These are phyloP conservation scores for Leuctra nigra DNA, from an alignment of 2,888 invertebrate genomes.

Conservation along the genomic window DNA sequence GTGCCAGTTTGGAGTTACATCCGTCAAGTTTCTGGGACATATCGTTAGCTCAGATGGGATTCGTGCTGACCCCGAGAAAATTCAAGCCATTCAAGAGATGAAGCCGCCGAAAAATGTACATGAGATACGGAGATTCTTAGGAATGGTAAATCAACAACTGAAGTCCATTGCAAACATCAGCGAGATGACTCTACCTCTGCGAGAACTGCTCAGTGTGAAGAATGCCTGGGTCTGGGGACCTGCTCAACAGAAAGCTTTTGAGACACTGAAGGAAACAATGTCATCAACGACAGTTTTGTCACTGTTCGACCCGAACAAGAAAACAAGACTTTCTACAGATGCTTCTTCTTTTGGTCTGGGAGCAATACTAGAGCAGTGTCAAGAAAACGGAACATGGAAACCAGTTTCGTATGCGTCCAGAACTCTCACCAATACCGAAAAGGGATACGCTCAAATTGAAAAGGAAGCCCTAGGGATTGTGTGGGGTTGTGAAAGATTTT, in stretches of 20 bases:
- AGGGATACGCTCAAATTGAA: conserved; percentile 35
- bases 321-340: conserved; percentile 33
- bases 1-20: not conserved
- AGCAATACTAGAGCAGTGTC: conserved; percentile 33
- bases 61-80: not conserved
- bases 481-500: conserved; percentile 35
- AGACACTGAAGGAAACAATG: conserved; percentile 33
- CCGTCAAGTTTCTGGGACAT: conserved; percentile 5
- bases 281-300: conserved; percentile 33
- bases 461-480: conserved; percentile 36
- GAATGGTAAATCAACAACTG: not conserved
- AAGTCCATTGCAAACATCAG: conserved; percentile 27
- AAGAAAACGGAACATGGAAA: conserved; percentile 29
- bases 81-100: not conserved
- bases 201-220: conserved; percentile 30
- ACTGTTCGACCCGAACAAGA: conserved; percentile 33
- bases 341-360: conserved; percentile 36
- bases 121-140: not conserved
- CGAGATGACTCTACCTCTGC: conserved; percentile 29
- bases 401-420: conserved; percentile 37
- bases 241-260: conserved; percentile 31
- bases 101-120: not conserved
- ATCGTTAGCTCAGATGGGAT: not conserved
- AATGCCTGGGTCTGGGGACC: conserved; percentile 30
- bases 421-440: conserved; percentile 34